phyloP scores from a whole-genome alignment of 2,797 vertebrate genomes.

The Sebastes vulpes region DNA sequence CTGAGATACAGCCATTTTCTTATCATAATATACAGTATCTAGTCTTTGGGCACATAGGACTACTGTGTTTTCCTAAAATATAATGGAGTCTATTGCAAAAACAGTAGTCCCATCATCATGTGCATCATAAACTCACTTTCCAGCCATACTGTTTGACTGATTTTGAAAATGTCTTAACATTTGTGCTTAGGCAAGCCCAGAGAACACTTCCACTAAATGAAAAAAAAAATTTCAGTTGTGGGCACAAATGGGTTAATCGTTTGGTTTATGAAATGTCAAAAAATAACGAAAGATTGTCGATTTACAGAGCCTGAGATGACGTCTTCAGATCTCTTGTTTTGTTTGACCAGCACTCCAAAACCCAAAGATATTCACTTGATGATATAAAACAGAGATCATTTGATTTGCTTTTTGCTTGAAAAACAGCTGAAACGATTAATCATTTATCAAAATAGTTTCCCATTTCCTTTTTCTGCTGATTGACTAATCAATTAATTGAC shows the following conservation, averaged over 20 bases:
- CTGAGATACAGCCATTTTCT: too few species aligned
- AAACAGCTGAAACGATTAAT: neutral
- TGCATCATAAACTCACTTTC: too few species aligned
- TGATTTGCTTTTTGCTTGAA: neutral
- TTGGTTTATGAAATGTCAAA: neutral
- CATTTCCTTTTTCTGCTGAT: neutral
- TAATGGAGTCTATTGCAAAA: too few species aligned
- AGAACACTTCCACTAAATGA: too few species aligned
- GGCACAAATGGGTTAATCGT: neutral
- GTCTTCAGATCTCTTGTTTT: neutral
- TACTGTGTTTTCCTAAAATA: accelerated
- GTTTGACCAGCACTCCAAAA: neutral
- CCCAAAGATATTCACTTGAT: neutral
- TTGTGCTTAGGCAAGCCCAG: too few species aligned
- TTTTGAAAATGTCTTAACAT: too few species aligned
- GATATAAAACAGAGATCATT: too few species aligned
- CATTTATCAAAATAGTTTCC: neutral
- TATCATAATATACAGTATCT: too few species aligned
- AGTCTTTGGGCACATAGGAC: too few species aligned
- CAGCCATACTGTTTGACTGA: too few species aligned
- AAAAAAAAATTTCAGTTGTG: too few species aligned
- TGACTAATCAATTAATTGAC: neutral
- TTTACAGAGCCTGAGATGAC: neutral
- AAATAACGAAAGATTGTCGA: neutral
- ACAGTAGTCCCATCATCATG: too few species aligned